Evolutionary conservation across 2,888 invertebrate genomes (phyloP), one percentile per base, ranked within the genome.

Genomic region (Nebria salina): DNA sequence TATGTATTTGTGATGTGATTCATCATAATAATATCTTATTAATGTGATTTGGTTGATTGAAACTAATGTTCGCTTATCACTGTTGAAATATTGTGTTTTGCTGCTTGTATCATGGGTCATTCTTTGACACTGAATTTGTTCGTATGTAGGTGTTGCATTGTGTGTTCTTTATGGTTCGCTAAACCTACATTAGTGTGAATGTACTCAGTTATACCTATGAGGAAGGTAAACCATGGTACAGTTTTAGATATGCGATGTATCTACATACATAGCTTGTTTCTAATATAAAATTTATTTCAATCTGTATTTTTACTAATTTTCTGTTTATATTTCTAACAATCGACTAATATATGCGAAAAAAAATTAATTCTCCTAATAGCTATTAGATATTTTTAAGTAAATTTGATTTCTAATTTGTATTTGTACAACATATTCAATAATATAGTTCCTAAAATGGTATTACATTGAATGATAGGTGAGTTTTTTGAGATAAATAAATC

Each of bases 111-210:
- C 54, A 54, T 54, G 54, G 54, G 4, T 54, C 54, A 54, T 54
- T 54, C 4, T 54, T 54, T 54, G 54, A 54, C 54, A 54, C 54
- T 54, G 54, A 54, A 54, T 54, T 54, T 54, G 8, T 54, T 54
- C 11, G 2, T 13, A 54, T 7, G 72, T 70, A 77, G 77, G 77
- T 77, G 77, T 77, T 54, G 64, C 64, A 77, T 77, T 72, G 77
- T 77, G 65, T 77, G 13, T 54, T 54, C 11, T 72, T 72, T 77
- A 77, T 68, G 77, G 77, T 68, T 77, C 68, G 77, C 68, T 77
- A 70, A 65, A 42, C 68, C 43, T 76, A 76, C 76, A 76, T 25
- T 15, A 64, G 76, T 76, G 76, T 76, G 68, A 76, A 76, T 70
- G 76, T 43, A 70, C 76, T 76, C 66, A 4, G 54, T 7, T 8